phyloP scores from a whole-genome alignment of 1,140 invertebrate genomes.

The Nasonia giraulti region DNA sequence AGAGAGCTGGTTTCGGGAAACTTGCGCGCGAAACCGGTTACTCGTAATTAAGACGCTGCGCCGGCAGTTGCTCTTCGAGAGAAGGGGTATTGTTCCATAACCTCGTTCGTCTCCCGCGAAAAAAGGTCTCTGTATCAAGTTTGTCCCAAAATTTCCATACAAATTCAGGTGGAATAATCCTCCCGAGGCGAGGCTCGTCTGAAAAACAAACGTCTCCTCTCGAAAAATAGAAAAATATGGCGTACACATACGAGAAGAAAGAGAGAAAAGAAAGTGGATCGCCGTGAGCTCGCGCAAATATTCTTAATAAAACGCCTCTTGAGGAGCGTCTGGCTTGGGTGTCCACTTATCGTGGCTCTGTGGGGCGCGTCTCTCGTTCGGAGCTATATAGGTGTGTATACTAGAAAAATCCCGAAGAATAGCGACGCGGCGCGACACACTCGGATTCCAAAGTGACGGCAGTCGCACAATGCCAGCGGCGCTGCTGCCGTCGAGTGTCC shows the following conservation, averaged over 20 bases:
- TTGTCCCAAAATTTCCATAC: slow-evolving; percentile 36
- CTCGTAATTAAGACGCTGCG: slow-evolving; percentile 11
- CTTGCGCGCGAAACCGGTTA: slow-evolving; percentile 1
- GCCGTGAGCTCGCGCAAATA: slow-evolving; percentile 9
- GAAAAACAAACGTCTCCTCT: background rate
- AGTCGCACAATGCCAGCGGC: background rate
- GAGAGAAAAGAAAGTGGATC: background rate
- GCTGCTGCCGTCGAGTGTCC: background rate
- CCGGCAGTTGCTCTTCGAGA: background rate
- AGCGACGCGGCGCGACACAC: background rate
- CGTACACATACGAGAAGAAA: background rate
- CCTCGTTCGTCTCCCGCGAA: background rate
- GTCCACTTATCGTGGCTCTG: background rate
- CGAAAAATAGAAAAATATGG: background rate
- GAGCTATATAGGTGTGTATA: background rate
- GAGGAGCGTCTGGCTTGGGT: background rate
- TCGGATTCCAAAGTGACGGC: background rate
- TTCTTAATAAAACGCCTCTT: slow-evolving; percentile 23
- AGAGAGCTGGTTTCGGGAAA: slow-evolving; percentile 17
- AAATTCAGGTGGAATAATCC: slow-evolving; percentile 35
- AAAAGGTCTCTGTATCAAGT: background rate
- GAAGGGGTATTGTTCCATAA: background rate
- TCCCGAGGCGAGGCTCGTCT: background rate
- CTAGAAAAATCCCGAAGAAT: slow-evolving; percentile 17
- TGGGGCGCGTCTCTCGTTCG: background rate